phyloP scores from a whole-genome alignment of 2,888 invertebrate species.

The Nezara viridula region DNA sequence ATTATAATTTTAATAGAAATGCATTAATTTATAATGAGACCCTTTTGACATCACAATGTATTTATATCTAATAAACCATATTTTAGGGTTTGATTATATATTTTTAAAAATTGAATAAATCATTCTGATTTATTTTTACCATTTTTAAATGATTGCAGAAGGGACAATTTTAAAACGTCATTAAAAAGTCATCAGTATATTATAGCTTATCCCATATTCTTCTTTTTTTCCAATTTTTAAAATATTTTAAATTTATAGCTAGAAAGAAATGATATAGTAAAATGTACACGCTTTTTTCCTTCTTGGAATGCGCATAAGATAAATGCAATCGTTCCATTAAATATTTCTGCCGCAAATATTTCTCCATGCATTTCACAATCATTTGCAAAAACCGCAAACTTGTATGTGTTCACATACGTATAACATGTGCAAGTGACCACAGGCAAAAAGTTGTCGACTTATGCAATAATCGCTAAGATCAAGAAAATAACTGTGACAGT shows the following conservation, averaged over 20 bases:
- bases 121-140: too few species aligned
- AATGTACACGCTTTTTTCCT: background rate
- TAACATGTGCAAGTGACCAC: background rate
- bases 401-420: background rate
- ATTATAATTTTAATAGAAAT: background rate
- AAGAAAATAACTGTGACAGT: background rate
- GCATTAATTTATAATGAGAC: too few species aligned
- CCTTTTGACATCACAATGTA: too few species aligned
- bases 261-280: background rate
- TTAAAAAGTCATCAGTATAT: too few species aligned
- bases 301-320: background rate
- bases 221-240: too few species aligned
- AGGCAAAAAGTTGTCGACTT: background rate
- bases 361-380: background rate
- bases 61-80: too few species aligned
- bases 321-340: background rate
- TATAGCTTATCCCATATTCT: too few species aligned
- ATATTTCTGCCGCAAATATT: background rate
- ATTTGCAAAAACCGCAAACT: background rate
- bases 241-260: too few species aligned
- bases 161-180: too few species aligned
- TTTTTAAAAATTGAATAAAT: too few species aligned
- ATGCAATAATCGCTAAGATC: background rate
- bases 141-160: too few species aligned
- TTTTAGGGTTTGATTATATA: too few species aligned